phyloP scores from a whole-genome alignment of 2,888 invertebrate species.

The Amiota mariae region DNA sequence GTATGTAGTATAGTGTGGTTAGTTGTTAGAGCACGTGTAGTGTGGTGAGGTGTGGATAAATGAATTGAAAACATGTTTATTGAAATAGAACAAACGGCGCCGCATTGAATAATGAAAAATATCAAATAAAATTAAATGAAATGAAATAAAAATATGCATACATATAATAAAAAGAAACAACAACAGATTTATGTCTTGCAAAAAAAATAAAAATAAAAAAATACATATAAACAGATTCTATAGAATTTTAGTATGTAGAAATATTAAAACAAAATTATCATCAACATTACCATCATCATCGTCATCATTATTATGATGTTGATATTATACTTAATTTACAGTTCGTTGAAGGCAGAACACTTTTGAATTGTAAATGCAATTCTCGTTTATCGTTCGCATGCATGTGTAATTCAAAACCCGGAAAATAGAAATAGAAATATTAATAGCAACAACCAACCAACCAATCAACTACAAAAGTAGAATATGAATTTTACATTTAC shows the following conservation, averaged over 20 bases:
- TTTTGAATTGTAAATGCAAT: background rate
- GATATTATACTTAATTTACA: too few species aligned
- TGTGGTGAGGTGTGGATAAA: too few species aligned
- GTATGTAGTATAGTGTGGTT: too few species aligned
- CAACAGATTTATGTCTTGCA: background rate
- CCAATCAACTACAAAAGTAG: background rate
- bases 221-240: too few species aligned
- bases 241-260: too few species aligned
- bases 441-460: too few species aligned
- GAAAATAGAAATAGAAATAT: conserved; percentile 48
- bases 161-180: conserved; percentile 12
- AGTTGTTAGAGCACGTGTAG: too few species aligned
- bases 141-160: conserved; percentile 11
- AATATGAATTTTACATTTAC: background rate
- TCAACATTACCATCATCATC: too few species aligned
- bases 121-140: conserved; percentile 14
- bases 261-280: too few species aligned
- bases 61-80: conserved; percentile 37
- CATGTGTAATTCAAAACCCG: conserved; percentile 61
- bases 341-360: too few species aligned
- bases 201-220: too few species aligned
- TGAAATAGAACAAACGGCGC: conserved; percentile 39
- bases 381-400: conserved; percentile 44
- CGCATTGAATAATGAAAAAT: conserved; percentile 4
- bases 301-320: too few species aligned